These are phyloP conservation scores for Laterallus jamaicensis DNA, from an alignment of 2,113 vertebrate species.

Conservation along the genomic window DNA sequence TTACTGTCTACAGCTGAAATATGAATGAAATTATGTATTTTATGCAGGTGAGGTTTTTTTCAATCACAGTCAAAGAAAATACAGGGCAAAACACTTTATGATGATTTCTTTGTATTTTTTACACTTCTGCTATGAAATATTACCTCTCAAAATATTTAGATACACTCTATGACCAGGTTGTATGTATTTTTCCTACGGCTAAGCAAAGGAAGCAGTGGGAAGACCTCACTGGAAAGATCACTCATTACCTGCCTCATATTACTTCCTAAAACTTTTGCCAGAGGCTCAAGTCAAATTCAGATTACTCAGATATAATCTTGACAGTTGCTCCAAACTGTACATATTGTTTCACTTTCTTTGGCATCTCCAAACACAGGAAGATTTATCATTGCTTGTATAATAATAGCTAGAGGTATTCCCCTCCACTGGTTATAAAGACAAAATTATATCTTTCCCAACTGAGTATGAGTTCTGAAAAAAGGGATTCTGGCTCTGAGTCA, in stretches of 20 bases:
- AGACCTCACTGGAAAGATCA: not conserved
- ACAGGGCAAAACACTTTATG: not conserved
- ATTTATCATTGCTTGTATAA: not conserved
- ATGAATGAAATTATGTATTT: not conserved
- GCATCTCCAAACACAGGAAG: not conserved
- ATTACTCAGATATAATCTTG: not conserved
- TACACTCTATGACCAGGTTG: not conserved
- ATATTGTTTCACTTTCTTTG: not conserved
- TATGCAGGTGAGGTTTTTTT: not conserved
- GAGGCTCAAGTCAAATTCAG: not conserved
- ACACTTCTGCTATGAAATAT: not conserved
- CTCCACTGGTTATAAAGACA: no score
- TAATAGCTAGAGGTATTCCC: not conserved
- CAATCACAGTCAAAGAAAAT: not conserved
- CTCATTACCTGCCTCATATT: not conserved
- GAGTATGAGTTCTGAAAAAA: not conserved
- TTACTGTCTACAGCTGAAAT: slow-evolving; percentile 6
- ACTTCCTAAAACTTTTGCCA: not conserved
- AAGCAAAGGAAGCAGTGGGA: not conserved
- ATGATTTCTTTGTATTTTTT: not conserved
- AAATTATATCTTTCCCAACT: not conserved
- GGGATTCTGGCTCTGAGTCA: not conserved
- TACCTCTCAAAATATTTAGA: not conserved
- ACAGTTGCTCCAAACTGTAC: not conserved
- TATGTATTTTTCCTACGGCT: not conserved